phyloP scores from a whole-genome alignment of 2,888 invertebrate species.

The Choreutis nemorana region DNA sequence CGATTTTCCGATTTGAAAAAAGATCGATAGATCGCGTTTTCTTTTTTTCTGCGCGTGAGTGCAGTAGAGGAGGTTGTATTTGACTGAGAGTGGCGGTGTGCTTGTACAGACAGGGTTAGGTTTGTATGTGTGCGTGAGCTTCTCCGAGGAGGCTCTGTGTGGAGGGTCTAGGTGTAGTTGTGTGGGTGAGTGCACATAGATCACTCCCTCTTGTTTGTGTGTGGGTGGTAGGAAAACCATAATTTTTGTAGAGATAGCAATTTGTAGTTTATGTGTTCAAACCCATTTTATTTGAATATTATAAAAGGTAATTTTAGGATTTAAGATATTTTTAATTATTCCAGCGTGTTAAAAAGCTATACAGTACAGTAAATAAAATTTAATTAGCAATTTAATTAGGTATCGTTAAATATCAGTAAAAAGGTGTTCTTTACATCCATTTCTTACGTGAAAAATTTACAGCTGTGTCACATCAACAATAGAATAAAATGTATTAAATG shows the following conservation, averaged over 20 bases:
- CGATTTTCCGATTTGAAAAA: slow-evolving; percentile 55
- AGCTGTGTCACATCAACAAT: no score
- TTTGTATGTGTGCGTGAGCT: slow-evolving; percentile 40
- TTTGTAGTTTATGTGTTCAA: no score
- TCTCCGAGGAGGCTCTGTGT: slow-evolving; percentile 34
- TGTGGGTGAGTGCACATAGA: slow-evolving; percentile 52
- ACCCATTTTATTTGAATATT: no score
- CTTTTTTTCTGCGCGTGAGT: slow-evolving; percentile 66
- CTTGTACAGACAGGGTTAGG: slow-evolving; percentile 40
- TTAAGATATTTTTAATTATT: no score
- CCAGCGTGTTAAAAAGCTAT: no score
- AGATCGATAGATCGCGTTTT: slow-evolving; percentile 61
- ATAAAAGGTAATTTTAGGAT: no score
- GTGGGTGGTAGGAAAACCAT: slow-evolving; percentile 22
- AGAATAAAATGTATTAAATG: no score
- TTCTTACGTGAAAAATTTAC: no score
- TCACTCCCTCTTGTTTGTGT: slow-evolving; percentile 49
- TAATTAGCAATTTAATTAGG: not conserved
- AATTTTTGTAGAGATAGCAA: no score
- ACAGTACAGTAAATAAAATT: no score
- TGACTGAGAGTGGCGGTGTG: slow-evolving; percentile 61
- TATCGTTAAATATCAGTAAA: no score
- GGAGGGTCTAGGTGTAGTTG: slow-evolving; percentile 30
- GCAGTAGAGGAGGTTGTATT: slow-evolving; percentile 62
- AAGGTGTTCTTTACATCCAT: no score